These are phyloP conservation scores for Glareola pratincola DNA, from an alignment of 2,113 vertebrate genomes.

Conservation along the genomic window DNA sequence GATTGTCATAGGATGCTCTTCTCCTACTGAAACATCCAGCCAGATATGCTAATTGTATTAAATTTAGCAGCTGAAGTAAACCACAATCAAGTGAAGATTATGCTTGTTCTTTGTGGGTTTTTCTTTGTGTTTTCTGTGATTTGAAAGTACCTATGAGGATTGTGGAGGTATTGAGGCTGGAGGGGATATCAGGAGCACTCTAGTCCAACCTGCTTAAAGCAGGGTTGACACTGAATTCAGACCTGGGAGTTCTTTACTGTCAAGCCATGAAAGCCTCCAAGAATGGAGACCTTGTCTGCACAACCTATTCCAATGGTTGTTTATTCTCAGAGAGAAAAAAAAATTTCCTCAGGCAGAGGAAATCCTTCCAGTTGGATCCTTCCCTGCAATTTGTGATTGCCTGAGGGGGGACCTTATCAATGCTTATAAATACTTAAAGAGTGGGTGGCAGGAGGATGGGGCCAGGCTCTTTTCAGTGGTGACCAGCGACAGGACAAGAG, in stretches of 20 bases:
- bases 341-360: not conserved
- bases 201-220: not conserved
- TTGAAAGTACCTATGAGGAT: not conserved
- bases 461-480: too few relatives aligned
- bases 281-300: not conserved
- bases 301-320: not conserved
- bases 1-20: not conserved
- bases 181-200: not conserved
- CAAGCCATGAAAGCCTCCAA: not conserved
- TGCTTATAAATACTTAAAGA: too few relatives aligned
- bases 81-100: not conserved
- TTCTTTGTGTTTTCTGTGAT: not conserved
- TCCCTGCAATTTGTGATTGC: not conserved
- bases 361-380: not conserved
- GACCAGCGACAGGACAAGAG: too few relatives aligned
- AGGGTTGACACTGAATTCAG: not conserved
- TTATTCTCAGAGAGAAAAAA: not conserved
- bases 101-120: not conserved
- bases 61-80: not conserved
- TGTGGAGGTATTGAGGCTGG: not conserved
- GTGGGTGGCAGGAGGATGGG: too few relatives aligned
- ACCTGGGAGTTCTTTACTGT: not conserved
- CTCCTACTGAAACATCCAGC: not conserved
- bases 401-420: too few relatives aligned
- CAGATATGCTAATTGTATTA: not conserved